Evolutionary conservation across 2,113 vertebrate genomes (phyloP).

Genomic region (Alligator mississippiensis): DNA sequence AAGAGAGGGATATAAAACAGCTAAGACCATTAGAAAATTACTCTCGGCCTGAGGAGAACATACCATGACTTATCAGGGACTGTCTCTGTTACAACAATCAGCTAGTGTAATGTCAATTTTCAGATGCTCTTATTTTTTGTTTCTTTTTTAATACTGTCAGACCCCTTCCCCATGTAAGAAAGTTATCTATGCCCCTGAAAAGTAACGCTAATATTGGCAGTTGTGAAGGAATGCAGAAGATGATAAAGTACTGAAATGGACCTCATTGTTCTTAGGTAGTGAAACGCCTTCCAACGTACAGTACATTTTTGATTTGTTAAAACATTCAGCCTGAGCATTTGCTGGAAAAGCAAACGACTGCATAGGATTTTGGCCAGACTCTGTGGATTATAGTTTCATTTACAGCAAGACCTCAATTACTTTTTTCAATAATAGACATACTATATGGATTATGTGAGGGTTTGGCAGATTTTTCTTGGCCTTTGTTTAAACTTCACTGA

Average conservation of each 20-base stretch:
- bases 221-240: background rate
- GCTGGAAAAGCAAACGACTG: conserved; percentile 29
- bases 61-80: no score
- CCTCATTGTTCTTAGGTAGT: conserved; percentile 1
- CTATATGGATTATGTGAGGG: conserved; percentile 49
- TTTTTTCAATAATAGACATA: background rate
- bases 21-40: background rate
- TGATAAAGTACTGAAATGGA: background rate
- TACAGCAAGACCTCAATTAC: conserved; percentile 35
- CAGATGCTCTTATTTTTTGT: background rate
- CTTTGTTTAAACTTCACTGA: conserved; percentile 65
- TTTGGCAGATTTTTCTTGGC: conserved; percentile 55
- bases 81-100: background rate
- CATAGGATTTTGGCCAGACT: conserved; percentile 44
- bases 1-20: background rate
- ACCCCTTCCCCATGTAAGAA: background rate
- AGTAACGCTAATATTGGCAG: background rate
- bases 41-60: no score
- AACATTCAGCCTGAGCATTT: conserved; percentile 25
- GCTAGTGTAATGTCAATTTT: background rate
- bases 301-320: conserved; percentile 21
- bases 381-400: conserved; percentile 42
- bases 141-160: no score
- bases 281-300: background rate
- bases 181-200: background rate